Conservation (phyloP, 2,113 vertebrate genomes). For the Sphyrna mokarran region DNA sequence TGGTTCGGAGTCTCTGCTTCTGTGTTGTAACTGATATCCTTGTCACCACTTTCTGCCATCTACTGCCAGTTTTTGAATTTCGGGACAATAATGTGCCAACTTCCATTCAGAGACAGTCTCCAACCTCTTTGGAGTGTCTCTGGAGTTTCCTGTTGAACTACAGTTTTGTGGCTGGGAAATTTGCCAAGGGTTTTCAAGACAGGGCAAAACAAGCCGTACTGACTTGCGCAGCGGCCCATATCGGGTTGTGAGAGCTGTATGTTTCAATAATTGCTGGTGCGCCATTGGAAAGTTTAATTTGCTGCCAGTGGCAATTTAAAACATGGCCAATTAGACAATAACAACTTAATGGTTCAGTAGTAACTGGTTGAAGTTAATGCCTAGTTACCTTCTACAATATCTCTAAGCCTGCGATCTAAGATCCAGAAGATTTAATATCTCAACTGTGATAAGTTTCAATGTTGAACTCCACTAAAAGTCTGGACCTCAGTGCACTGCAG, state of each 20-base stretch:
- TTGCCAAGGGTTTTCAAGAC: conserved; percentile 8
- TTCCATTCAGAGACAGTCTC: neutral
- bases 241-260: neutral
- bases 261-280: neutral
- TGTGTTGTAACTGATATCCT: neutral
- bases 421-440: neutral
- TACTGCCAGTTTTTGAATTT: neutral
- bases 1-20: neutral
- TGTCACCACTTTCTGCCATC: neutral
- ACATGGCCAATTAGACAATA: conserved; percentile 20
- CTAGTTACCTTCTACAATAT: neutral
- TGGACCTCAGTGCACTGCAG: neutral
- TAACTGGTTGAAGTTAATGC: conserved; percentile 6
- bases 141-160: neutral
- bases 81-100: neutral
- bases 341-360: conserved; percentile 17
- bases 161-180: conserved; percentile 6
- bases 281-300: conserved; percentile 19
- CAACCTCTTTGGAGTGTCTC: conserved; percentile 6
- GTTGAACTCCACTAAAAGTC: neutral
- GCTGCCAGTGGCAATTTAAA: conserved; percentile 14
- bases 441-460: neutral
- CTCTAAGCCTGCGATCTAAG: neutral
- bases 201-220: neutral
- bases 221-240: neutral